Conservation (phyloP, 2,113 vertebrate species). For the Bungarus multicinctus region DNA sequence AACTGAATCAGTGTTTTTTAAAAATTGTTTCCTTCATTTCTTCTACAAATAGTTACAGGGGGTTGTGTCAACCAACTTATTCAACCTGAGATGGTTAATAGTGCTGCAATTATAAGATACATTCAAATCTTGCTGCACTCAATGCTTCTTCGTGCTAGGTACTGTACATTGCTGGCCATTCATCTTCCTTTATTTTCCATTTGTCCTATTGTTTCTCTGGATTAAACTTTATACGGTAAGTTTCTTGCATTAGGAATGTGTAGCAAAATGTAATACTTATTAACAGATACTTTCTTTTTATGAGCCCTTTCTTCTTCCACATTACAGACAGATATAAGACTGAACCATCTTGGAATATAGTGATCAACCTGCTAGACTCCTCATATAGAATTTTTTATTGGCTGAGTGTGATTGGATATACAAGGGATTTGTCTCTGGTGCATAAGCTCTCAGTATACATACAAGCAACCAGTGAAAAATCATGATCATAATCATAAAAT, state of each 20-base stretch:
- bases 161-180: background rate
- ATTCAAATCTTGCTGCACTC: background rate
- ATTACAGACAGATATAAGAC: background rate
- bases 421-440: too few species aligned
- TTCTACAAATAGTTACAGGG: background rate
- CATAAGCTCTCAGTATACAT: too few species aligned
- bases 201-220: background rate
- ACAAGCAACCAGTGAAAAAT: too few species aligned
- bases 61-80: background rate
- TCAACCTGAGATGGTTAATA: background rate
- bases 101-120: background rate
- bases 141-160: background rate
- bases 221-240: background rate
- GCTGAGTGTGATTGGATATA: too few species aligned
- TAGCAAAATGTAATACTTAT: background rate
- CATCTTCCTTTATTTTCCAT: background rate
- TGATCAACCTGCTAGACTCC: background rate
- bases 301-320: background rate
- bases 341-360: background rate
- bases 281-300: background rate
- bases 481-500: too few species aligned
- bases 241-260: background rate
- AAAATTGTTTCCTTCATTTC: background rate
- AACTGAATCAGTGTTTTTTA: background rate
- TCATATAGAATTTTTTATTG: background rate